Evolutionary conservation across 2,113 vertebrate genomes (phyloP).

Genomic region (Lepisosteus oculatus): DNA sequence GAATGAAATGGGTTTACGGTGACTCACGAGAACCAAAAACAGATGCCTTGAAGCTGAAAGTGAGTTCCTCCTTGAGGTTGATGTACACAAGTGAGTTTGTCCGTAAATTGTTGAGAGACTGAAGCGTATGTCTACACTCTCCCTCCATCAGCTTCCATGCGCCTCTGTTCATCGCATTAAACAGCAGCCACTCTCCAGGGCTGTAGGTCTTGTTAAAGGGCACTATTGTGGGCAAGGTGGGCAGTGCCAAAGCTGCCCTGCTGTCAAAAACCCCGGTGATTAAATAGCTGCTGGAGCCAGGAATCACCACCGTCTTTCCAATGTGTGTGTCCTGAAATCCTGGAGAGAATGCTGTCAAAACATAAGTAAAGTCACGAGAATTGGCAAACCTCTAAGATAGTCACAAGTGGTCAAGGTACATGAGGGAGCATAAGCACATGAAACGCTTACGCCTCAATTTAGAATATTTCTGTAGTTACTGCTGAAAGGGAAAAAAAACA

Average conservation of each 20-base stretch:
- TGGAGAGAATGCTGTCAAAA: neutral
- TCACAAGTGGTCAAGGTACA: too few species aligned
- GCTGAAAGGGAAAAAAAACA: too few species aligned
- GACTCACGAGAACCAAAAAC: constrained; percentile 14
- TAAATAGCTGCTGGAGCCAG: constrained; percentile 19
- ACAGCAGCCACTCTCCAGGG: constrained; percentile 12
- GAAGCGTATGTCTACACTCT: constrained; percentile 15
- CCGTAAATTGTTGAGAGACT: constrained; percentile 14
- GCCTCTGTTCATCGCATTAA: neutral
- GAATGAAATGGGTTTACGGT: too few species aligned
- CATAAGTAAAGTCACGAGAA: neutral
- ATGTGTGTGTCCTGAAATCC: constrained; percentile 11
- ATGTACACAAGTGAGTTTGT: constrained; percentile 13
- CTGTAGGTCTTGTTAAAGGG: neutral
- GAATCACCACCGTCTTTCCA: constrained; percentile 16
- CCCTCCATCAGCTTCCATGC: constrained; percentile 16
- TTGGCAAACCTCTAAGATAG: too few species aligned
- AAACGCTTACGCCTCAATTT: too few species aligned
- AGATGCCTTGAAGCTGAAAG: constrained; percentile 24
- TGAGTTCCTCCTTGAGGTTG: constrained; percentile 15
- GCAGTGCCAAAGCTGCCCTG: neutral
- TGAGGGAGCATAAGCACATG: too few species aligned
- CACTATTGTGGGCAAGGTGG: constrained; percentile 11
- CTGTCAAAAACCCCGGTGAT: neutral
- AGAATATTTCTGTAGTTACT: too few species aligned